These are phyloP conservation scores for Bostrychus sinensis DNA, from an alignment of 2,113 vertebrate species.

Conservation along the genomic window DNA sequence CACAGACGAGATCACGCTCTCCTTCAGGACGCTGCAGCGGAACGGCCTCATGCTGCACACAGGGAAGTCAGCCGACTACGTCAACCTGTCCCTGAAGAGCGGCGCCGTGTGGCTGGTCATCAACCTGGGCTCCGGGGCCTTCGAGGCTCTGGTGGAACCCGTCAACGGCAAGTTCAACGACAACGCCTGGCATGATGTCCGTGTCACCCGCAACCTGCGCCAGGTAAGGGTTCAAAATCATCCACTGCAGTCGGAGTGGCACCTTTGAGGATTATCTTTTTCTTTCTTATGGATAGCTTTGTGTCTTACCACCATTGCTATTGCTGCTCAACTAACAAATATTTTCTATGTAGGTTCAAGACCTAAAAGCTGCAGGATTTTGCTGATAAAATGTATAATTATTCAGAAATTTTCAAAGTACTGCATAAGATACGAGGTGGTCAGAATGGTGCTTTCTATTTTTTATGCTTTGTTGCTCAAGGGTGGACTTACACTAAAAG, in stretches of 20 bases:
- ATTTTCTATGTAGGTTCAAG: too few species aligned
- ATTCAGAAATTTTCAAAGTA: too few species aligned
- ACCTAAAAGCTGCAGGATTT: too few species aligned
- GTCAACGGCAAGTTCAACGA: slow-evolving; percentile 97
- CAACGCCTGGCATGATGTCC: slow-evolving; percentile 92
- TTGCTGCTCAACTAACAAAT: not conserved
- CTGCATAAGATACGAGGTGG: not conserved
- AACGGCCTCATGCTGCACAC: slow-evolving; percentile 97
- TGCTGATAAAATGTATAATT: too few species aligned
- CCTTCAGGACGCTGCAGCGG: slow-evolving; percentile 92
- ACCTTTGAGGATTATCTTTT: not conserved
- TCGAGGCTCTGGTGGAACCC: slow-evolving; percentile 95
- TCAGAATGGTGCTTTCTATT: not conserved
- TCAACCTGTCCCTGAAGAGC: slow-evolving; percentile 93
- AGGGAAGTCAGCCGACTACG: slow-evolving; percentile 93
- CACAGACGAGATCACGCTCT: slow-evolving; percentile 94
- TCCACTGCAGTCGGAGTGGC: slow-evolving; percentile 16
- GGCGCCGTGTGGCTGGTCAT: slow-evolving; percentile 97
- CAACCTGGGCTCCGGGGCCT: slow-evolving; percentile 95
- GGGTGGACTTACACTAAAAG: too few species aligned
- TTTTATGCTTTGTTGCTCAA: not conserved
- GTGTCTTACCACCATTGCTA: not conserved
- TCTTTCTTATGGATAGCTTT: slow-evolving; percentile 9
- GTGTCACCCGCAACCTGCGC: slow-evolving; percentile 96
- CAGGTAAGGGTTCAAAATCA: slow-evolving; percentile 85